Conservation (phyloP, 2,113 vertebrate genomes). For the Ptychochromis oligacanthus region DNA sequence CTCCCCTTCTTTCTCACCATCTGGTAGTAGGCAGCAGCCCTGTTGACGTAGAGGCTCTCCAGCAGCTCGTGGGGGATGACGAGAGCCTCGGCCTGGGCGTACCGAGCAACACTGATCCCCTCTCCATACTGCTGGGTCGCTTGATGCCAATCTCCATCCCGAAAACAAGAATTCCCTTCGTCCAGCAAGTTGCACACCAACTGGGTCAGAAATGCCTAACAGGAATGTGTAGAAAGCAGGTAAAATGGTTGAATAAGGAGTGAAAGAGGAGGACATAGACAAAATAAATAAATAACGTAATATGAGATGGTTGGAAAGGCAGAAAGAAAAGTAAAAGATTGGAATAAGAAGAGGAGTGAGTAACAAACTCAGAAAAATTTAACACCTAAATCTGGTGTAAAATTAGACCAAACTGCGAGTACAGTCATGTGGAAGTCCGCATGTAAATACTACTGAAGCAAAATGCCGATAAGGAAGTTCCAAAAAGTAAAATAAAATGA, state of each 20-base stretch:
- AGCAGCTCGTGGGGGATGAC: conserved; percentile 89
- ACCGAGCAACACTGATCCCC: conserved; percentile 92
- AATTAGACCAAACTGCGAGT: not conserved
- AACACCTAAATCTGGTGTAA: not conserved
- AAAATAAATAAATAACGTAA: not conserved
- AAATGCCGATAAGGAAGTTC: not conserved
- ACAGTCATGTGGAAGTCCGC: not conserved
- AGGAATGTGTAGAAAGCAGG: not conserved
- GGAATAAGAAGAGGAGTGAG: not conserved
- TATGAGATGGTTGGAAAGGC: not conserved
- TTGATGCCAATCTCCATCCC: conserved; percentile 90
- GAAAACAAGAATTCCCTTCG: conserved; percentile 93
- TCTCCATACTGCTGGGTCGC: conserved; percentile 91
- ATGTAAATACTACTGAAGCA: not conserved
- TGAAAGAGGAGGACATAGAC: not conserved
- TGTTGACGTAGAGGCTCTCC: conserved; percentile 93
- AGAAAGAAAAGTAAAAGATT: not conserved
- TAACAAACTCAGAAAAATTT: not conserved
- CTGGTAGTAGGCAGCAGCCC: conserved; percentile 91
- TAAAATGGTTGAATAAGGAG: not conserved
- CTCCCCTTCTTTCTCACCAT: conserved; percentile 81
- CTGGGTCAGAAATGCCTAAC: conserved; percentile 91
- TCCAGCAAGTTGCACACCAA: conserved; percentile 93
- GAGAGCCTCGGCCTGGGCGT: conserved; percentile 91
- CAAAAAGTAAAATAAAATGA: not conserved